These are phyloP conservation scores for Drosophila pegasa DNA, from an alignment of 2,888 invertebrate genomes.

Conservation along the genomic window DNA sequence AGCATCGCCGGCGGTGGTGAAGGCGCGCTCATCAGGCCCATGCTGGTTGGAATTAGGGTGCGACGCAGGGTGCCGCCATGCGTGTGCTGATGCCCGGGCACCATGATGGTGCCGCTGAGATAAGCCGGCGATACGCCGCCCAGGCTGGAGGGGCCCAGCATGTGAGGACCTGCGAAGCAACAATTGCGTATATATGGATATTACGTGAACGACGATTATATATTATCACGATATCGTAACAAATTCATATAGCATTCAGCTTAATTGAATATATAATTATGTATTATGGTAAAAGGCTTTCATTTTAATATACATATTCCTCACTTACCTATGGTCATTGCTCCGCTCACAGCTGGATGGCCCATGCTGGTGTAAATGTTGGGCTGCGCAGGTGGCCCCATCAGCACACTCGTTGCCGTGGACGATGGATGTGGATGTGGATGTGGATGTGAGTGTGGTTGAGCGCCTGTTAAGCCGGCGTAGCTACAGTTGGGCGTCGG, in stretches of 20 bases:
- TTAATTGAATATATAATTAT: slow-evolving; percentile 9
- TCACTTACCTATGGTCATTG: slow-evolving; percentile 81
- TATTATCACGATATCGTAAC: neutral
- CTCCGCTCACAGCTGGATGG: slow-evolving; percentile 75
- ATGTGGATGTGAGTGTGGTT: slow-evolving; percentile 53
- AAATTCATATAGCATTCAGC: slow-evolving; percentile 3
- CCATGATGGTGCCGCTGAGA: slow-evolving; percentile 81
- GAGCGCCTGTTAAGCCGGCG: slow-evolving; percentile 74
- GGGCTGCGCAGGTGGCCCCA: slow-evolving; percentile 81
- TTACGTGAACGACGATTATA: neutral
- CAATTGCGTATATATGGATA: neutral
- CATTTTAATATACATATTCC: slow-evolving; percentile 8
- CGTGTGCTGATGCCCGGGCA: slow-evolving; percentile 81
- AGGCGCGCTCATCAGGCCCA: slow-evolving; percentile 75
- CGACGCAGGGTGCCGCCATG: slow-evolving; percentile 82
- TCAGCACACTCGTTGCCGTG: slow-evolving; percentile 81
- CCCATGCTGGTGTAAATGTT: slow-evolving; percentile 80
- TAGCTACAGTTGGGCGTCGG: slow-evolving; percentile 83
- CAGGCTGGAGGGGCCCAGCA: slow-evolving; percentile 75
- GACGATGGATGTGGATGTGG: slow-evolving; percentile 51
- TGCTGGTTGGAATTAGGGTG: slow-evolving; percentile 82
- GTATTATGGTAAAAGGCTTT: neutral
- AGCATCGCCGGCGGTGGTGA: slow-evolving; percentile 63
- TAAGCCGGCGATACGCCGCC: slow-evolving; percentile 81
- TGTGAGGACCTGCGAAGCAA: slow-evolving; percentile 70